Conservation (phyloP, 1,140 invertebrate species). For the Centruroides sculpturatus region DNA sequence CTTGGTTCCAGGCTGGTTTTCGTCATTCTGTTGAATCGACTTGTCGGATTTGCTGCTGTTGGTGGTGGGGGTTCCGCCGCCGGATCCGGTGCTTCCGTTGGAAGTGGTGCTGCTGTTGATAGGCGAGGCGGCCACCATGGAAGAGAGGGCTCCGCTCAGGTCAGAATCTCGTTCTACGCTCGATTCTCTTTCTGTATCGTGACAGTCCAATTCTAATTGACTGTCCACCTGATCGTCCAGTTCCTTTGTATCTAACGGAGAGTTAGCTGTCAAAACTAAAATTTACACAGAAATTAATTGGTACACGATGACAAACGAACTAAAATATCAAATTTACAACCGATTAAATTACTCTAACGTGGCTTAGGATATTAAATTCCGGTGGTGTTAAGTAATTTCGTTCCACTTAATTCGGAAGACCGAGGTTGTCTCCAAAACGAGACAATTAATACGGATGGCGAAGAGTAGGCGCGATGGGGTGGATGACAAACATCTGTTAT, state of each 20-base stretch:
- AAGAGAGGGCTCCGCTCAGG: constrained; percentile 4
- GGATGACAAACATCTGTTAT: too few species aligned
- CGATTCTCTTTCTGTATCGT: constrained; percentile 2
- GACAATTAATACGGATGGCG: too few species aligned
- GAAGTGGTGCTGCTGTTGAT: constrained; percentile 4
- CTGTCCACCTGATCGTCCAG: constrained; percentile 13
- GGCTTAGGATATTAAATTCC: too few species aligned
- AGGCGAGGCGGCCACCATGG: constrained; percentile 2
- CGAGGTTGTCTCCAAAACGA: too few species aligned
- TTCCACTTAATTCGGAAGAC: too few species aligned
- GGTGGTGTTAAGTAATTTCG: too few species aligned
- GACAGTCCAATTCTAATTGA: not conserved
- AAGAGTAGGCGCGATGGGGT: too few species aligned
- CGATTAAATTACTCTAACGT: too few species aligned
- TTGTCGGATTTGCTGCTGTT: too few species aligned
- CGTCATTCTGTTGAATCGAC: constrained; percentile 36
- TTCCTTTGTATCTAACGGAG: constrained; percentile 10
- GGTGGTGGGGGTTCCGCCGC: not conserved
- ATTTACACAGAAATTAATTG: not conserved
- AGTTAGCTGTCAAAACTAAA: constrained; percentile 6
- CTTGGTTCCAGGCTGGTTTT: constrained; percentile 65
- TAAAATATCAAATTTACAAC: too few species aligned
- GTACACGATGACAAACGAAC: too few species aligned
- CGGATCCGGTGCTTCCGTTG: not conserved
- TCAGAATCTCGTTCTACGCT: constrained; percentile 11